Conservation (phyloP, 2,888 invertebrate species). For the Ornithoptera priamus region DNA sequence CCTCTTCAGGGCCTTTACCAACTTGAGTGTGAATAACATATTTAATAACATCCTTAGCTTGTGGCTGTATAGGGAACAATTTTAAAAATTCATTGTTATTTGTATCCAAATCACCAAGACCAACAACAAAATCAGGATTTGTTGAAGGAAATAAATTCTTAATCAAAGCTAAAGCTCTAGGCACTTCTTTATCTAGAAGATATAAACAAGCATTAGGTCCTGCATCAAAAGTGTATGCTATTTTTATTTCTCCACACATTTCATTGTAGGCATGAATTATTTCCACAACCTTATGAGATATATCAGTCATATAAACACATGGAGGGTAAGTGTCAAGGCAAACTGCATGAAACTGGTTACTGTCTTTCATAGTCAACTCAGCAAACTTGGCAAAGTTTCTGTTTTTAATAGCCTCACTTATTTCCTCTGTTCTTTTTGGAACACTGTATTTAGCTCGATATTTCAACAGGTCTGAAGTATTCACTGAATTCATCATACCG, state of each 20-base stretch:
- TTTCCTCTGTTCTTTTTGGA: conserved; percentile 82
- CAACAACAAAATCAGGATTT: conserved; percentile 58
- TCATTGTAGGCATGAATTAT: conserved; percentile 92
- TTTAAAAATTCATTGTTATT: conserved; percentile 44
- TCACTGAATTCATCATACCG: conserved; percentile 91
- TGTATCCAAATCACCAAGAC: conserved; percentile 42
- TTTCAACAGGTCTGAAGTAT: conserved; percentile 91
- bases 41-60: conserved; percentile 82
- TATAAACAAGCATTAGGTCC: conserved; percentile 98
- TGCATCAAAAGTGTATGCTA: conserved; percentile 99
- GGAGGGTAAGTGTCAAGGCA: conserved; percentile 97
- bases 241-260: conserved; percentile 81
- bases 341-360: conserved; percentile 97
- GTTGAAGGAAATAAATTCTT: conserved; percentile 86
- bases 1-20: conserved; percentile 87
- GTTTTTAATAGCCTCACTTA: conserved; percentile 79
- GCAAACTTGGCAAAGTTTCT: conserved; percentile 92
- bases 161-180: conserved; percentile 83
- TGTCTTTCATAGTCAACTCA: conserved; percentile 97
- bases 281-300: conserved; percentile 88
- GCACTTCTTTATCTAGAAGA: conserved; percentile 87
- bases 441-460: conserved; percentile 87
- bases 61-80: conserved; percentile 57
- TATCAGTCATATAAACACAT: conserved; percentile 94
- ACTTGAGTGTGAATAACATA: conserved; percentile 92